phyloP scores from a whole-genome alignment of 2,797 vertebrate species.

The Sternotherus odoratus region DNA sequence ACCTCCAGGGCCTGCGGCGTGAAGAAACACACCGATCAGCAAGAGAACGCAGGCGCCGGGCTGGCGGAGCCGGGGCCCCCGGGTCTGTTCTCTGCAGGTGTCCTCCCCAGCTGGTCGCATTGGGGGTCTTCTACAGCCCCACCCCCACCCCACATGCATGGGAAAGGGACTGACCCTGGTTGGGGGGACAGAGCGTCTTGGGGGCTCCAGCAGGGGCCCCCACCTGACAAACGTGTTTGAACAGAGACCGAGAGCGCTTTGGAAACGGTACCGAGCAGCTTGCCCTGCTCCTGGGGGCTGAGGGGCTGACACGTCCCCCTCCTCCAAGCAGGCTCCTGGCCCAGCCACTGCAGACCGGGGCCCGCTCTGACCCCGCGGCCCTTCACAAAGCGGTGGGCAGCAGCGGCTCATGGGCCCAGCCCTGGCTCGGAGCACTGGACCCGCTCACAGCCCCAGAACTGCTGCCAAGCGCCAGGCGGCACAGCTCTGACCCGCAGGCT shows the following conservation, averaged over 20 bases:
- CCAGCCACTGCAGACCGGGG: neutral
- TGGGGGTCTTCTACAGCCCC: neutral
- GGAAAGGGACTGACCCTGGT: neutral
- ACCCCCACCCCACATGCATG: no score
- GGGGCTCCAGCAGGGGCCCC: neutral
- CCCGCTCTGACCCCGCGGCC: neutral
- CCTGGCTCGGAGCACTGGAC: no score
- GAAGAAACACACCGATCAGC: neutral
- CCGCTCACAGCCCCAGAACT: neutral
- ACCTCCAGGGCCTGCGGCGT: slow-evolving; percentile 72
- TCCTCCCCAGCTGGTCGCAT: neutral
- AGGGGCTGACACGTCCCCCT: neutral
- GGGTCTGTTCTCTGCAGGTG: neutral
- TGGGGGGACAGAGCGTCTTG: neutral
- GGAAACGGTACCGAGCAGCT: neutral
- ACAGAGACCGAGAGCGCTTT: neutral
- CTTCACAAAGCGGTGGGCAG: neutral
- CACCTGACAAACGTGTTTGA: neutral
- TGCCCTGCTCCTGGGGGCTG: neutral
- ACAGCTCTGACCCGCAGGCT: neutral
- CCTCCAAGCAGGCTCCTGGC: neutral
- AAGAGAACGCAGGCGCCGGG: neutral
- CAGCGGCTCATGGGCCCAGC: neutral
- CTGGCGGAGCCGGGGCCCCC: neutral
- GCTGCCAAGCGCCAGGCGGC: neutral